Base-by-base conservation (phyloP, 1,140 invertebrate species). In the Chymomyza costata region DNA sequence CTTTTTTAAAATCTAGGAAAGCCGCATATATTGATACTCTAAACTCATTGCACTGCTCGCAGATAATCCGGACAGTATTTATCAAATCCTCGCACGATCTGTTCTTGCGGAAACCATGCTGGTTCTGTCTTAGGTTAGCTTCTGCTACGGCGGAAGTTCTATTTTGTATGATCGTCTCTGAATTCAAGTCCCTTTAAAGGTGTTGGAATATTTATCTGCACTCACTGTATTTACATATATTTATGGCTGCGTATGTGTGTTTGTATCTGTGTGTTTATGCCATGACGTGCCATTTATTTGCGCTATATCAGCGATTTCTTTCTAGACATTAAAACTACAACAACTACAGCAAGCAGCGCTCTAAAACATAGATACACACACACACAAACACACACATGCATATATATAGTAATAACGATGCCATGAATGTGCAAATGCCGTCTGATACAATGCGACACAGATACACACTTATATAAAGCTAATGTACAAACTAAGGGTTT, bases 401-500 rank as follows among this genome's bases (percentile, higher is more conserved):
- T 40, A 25, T 43, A 43, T 17, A 49, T 47, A 46, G 40, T 37
- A 50, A 53, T 53, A 63, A 63, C 59, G 53, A 63, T 63, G 53
- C 48, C 38, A 47, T 52, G 58, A 65, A 65, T 61, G 61, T 48
- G 56, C 45, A 54, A 64, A 60, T 64, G 57, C 57, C 63, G 52
- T 49, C 14, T 51, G 61, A 55, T 48, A 59, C 47, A 37, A 31
- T 44, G 50, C 45, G 45, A 60, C 56, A 57, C 40, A 65, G 48
- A 62, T 60, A 60, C 56, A 57, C 40, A 65, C 47, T 57, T 60
- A 64, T 55, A 46, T 49, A 60, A 64, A 64, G 52, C 57, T 64
- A 50, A 64, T 64, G 60, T 55, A 45, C 32, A 34, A 64, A 55
- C 61, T 64, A 65, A 62, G 51, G 52, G 49, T 50, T 37, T 43